A percentile compares a stretch with the other conserved stretches of the same genome.
phyloP scores from a whole-genome alignment of 2,113 vertebrate species.

The Tragelaphus imberbis region DNA sequence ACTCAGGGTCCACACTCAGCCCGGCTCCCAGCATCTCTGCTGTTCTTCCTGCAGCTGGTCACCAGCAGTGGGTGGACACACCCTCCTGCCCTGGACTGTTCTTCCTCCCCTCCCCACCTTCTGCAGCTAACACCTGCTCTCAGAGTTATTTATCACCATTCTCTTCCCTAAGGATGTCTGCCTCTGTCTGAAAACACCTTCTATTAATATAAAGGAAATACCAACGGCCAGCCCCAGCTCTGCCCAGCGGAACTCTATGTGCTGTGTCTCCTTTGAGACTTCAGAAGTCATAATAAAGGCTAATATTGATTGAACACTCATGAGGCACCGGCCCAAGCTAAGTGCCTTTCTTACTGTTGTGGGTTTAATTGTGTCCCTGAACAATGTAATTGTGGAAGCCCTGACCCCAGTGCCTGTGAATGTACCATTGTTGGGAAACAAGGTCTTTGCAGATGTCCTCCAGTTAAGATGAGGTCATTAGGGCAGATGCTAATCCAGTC shows the following conservation, averaged over 20 bases:
- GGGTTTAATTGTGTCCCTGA: not conserved
- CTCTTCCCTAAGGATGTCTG: not conserved
- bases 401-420: not conserved
- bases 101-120: not conserved
- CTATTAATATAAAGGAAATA: not conserved
- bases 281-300: not conserved
- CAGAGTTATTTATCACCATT: accelerated
- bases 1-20: not conserved
- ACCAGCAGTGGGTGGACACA: accelerated
- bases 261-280: not conserved
- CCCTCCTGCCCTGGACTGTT: accelerated
- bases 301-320: not conserved
- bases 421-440: not conserved
- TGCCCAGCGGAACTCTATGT: not conserved
- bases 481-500: not conserved
- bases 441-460: not conserved
- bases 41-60: not conserved
- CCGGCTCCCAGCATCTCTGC: not conserved
- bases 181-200: not conserved
- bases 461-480: not conserved
- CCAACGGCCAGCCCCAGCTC: not conserved
- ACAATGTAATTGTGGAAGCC: not conserved
- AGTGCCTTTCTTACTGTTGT: not conserved
- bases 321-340: not conserved
- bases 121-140: not conserved